Conservation (phyloP, 2,888 invertebrate genomes). For the Andrena flavipes region DNA sequence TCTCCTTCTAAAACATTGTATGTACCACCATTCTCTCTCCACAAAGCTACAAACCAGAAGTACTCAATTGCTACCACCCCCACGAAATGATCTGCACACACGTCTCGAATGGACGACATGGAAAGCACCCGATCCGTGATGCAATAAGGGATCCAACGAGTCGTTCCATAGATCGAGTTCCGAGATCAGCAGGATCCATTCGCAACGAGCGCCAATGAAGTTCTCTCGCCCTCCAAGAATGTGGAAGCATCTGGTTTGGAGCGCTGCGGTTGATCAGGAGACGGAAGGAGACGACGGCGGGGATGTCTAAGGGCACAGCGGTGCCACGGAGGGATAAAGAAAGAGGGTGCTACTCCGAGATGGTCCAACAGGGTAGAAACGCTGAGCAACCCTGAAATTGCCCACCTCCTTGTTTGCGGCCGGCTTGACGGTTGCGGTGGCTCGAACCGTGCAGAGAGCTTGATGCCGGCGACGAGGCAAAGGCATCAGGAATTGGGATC, state of each 20-base stretch:
- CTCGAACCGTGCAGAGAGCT: constrained; percentile 22
- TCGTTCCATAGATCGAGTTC: constrained; percentile 29
- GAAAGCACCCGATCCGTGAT: not conserved
- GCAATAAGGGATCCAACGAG: constrained; percentile 27
- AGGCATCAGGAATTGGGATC: constrained; percentile 63
- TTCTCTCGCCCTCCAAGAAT: constrained; percentile 35
- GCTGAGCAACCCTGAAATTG: constrained; percentile 79
- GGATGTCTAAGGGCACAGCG: not conserved
- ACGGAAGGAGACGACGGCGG: not conserved
- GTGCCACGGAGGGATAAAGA: not conserved
- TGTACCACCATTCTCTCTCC: too few relatives aligned
- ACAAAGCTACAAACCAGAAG: too few relatives aligned
- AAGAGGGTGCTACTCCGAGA: constrained; percentile 12
- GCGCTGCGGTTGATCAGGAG: constrained; percentile 66
- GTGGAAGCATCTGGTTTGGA: constrained; percentile 63
- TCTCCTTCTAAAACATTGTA: too few relatives aligned
- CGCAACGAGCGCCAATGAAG: constrained; percentile 37
- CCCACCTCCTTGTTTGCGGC: constrained; percentile 78
- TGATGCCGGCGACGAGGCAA: constrained; percentile 46
- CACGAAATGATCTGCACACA: too few relatives aligned
- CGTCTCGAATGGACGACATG: not conserved
- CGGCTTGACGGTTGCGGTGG: constrained; percentile 43
- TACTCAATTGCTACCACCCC: too few relatives aligned
- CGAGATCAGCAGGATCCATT: constrained; percentile 29
- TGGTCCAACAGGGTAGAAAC: constrained; percentile 69